Base-by-base conservation (phyloP, 1,140 invertebrate genomes). In the Babylonia areolata region DNA sequence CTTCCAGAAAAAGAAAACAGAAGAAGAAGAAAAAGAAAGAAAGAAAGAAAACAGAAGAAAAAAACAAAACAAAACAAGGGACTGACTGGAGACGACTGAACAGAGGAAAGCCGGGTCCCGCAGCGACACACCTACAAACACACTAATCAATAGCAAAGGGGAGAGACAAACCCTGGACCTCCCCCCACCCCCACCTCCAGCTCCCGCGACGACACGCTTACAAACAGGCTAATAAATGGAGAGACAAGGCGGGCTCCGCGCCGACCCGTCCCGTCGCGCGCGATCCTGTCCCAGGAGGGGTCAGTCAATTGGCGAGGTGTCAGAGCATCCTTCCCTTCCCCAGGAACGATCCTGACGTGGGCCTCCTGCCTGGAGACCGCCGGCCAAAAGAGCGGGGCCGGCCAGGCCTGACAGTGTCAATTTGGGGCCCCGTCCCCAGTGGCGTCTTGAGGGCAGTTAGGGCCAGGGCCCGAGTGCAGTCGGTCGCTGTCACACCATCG, bases 381-480 rank as follows among this genome's bases (percentile, higher is more conserved):
- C 81, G 31, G 46, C 46, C 35, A 37, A 37, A 28, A 40, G 33
- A 79, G 51, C 73, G 84, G 31, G 46, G n/a, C 46, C 73, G 42
- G 75, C 17, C 71, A 58, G 51, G 51, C 73, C 84, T 85, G 84
- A 78, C 84, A 78, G 33, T 79, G 84, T 85, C 84, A 85, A 85
- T 85, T 85, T 85, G 75, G 46, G 84, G 84, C 28, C 39, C 3
- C 33, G 83, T 84, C 83, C 71, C 83, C 71, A 17, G 39, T 12
- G 83, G 73, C 83, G 82, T 69, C 58, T 17, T 31, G 71, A 35
- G 28, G 71, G 33, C 31, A 33, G 71, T 73, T 73, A 58, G 81
- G 81, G 31, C 54, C 35, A 58, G 39, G 80, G 80, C 20, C 80
- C 54, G 64, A 69, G 81, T 82, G 81, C 46, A 82, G 64, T 82